phyloP scores from a whole-genome alignment of 2,113 vertebrate genomes.

The Bucco capensis region DNA sequence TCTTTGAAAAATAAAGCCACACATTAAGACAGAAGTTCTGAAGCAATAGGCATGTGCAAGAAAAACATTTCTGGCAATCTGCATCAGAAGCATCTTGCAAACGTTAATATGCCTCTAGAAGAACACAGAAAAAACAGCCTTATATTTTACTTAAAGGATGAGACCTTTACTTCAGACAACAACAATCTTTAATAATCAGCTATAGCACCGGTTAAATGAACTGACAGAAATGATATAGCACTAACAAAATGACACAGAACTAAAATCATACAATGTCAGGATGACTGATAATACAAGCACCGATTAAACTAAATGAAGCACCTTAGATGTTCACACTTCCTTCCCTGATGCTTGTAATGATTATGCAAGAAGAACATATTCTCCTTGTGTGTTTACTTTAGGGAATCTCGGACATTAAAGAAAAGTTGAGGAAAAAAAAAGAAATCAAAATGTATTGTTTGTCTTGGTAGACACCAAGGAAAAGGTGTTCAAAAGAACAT shows the following conservation, averaged over 20 bases:
- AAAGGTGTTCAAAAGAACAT: neutral
- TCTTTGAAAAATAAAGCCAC: neutral
- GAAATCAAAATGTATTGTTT: neutral
- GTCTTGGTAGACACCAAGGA: neutral
- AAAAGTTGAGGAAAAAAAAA: neutral
- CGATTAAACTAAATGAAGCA: neutral
- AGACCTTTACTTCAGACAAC: neutral
- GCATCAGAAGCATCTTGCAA: neutral
- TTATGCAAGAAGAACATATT: neutral
- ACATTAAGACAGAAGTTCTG: neutral
- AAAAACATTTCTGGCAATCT: neutral
- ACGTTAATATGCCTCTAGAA: neutral
- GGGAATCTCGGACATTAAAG: neutral
- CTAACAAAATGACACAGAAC: constrained; percentile 7
- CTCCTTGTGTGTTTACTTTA: neutral
- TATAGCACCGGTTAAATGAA: neutral
- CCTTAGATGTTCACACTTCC: neutral
- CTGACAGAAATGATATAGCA: no score
- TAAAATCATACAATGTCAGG: neutral
- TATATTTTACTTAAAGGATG: neutral
- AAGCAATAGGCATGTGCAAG: neutral
- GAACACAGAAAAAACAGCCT: neutral
- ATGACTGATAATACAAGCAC: neutral
- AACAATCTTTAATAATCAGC: neutral
- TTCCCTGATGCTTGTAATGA: neutral